Evolutionary conservation across 1,140 invertebrate species (phyloP).

Genomic region (Listronotus oregonensis): DNA sequence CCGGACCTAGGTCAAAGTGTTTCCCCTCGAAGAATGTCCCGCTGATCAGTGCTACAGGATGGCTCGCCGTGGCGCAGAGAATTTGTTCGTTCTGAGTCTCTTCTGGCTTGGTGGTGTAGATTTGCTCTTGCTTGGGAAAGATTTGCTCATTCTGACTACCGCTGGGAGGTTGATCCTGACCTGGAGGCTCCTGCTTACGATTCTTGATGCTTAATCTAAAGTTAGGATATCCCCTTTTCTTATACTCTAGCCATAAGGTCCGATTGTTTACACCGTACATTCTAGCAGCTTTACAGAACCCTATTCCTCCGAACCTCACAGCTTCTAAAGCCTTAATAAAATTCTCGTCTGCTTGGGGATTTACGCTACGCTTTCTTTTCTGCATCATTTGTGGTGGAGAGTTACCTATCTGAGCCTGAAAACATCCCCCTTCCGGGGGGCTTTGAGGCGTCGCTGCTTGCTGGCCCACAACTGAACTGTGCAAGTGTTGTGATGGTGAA

Average conservation of each 20-base stretch:
- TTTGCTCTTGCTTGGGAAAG: conserved; percentile 51
- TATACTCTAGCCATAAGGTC: conserved; percentile 82
- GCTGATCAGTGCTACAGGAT: conserved; percentile 58
- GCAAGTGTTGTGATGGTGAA: conserved; percentile 6
- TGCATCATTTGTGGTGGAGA: conserved; percentile 45
- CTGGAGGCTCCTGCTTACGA: conserved; percentile 63
- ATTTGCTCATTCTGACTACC: conserved; percentile 51
- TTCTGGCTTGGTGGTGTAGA: not conserved
- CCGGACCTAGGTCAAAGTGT: conserved; percentile 58
- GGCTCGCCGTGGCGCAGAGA: conserved; percentile 47
- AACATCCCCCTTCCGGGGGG: conserved; percentile 1
- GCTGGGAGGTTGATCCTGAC: conserved; percentile 55
- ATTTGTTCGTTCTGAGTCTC: conserved; percentile 6
- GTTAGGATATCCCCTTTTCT: conserved; percentile 79
- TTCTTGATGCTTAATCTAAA: conserved; percentile 74
- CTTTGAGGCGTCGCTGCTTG: conserved; percentile 2
- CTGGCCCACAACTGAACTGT: not conserved
- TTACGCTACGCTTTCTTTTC: conserved; percentile 67
- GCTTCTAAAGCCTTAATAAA: conserved; percentile 78
- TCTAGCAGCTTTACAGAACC: conserved; percentile 81
- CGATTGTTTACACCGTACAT: conserved; percentile 83
- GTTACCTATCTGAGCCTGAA: conserved; percentile 33
- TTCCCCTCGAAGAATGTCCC: conserved; percentile 64
- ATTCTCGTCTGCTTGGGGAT: conserved; percentile 78
- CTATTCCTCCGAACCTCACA: conserved; percentile 79